Percentiles rank a stretch among this genome's conserved stretches.
These are phyloP conservation scores for Parazoanthus swiftii DNA, from an alignment of 92 coral and sea anemone genomes.

Conservation along the genomic window DNA sequence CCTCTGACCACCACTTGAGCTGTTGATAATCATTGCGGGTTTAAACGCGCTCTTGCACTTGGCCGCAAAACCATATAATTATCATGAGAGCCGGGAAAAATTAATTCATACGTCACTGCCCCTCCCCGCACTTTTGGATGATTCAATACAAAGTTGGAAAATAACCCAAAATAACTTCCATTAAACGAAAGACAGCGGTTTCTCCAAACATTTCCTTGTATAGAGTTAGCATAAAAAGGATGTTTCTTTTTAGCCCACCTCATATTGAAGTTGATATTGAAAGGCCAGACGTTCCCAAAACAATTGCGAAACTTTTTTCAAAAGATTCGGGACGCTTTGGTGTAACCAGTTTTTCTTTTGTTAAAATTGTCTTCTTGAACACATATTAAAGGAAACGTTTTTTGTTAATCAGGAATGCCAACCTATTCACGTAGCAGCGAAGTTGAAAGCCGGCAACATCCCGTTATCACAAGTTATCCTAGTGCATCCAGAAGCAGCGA, in stretches of 20 bases:
- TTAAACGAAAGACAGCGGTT: not conserved
- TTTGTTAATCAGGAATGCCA: slow-evolving; percentile 15
- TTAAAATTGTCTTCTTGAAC: not conserved
- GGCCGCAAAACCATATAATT: slow-evolving; percentile 18
- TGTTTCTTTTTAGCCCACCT: not conserved
- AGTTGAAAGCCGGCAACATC: slow-evolving; percentile 57
- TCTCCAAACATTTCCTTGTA: not conserved
- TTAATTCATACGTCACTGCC: slow-evolving; percentile 21
- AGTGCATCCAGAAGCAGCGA: slow-evolving; percentile 66
- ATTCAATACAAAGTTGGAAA: not conserved
- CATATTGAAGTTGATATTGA: not conserved
- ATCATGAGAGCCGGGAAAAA: slow-evolving; percentile 16
- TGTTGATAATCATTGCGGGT: not conserved
- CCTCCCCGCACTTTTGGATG: slow-evolving; percentile 4
- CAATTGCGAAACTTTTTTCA: not conserved
- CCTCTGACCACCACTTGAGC: not conserved
- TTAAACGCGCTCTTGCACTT: slow-evolving; percentile 1
- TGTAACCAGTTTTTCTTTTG: not conserved
- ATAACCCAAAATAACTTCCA: not conserved
- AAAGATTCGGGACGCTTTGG: not conserved
- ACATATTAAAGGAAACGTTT: not conserved
- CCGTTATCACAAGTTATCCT: slow-evolving; percentile 80
- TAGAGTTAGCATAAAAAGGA: not conserved
- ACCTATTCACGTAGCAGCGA: slow-evolving; percentile 38
- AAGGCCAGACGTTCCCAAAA: not conserved